Conservation (phyloP, 2,888 invertebrate species). For the Apotomis betuletana region DNA sequence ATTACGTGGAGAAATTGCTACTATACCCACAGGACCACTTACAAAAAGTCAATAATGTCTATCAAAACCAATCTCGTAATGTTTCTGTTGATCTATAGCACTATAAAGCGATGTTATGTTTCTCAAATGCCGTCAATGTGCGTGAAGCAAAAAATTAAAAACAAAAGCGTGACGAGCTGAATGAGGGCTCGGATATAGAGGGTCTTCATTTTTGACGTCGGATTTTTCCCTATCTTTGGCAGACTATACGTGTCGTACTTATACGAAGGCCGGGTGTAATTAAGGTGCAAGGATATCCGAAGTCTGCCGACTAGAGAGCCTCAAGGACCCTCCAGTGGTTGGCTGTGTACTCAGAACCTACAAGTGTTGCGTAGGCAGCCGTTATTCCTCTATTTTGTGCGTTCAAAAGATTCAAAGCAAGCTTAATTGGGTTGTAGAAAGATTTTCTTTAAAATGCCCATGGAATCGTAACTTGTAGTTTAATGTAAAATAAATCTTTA, state of each 20-base stretch:
- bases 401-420: constrained; percentile 76
- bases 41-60: constrained; percentile 21
- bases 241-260: constrained; percentile 57
- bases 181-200: neutral
- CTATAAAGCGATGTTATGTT: neutral
- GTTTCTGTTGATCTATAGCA: neutral
- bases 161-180: neutral
- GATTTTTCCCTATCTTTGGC: constrained; percentile 38
- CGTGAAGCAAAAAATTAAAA: constrained; percentile 17
- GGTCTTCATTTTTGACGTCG: constrained; percentile 18
- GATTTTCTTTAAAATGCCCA: constrained; percentile 39
- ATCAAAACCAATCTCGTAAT: constrained; percentile 17
- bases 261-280: constrained; percentile 73
- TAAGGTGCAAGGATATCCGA: constrained; percentile 83
- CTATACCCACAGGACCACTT: constrained; percentile 18
- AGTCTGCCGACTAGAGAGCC: constrained; percentile 72
- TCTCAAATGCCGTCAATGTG: neutral
- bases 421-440: constrained; percentile 72
- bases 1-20: constrained; percentile 19
- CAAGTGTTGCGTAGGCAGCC: constrained; percentile 76
- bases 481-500: constrained; percentile 23
- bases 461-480: constrained; percentile 8
- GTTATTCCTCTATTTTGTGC: constrained; percentile 65
- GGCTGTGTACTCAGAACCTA: constrained; percentile 73
- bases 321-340: constrained; percentile 73